These are phyloP conservation scores for Emydoidea blandingii DNA, from an alignment of 2,797 vertebrate species.

Conservation along the genomic window DNA sequence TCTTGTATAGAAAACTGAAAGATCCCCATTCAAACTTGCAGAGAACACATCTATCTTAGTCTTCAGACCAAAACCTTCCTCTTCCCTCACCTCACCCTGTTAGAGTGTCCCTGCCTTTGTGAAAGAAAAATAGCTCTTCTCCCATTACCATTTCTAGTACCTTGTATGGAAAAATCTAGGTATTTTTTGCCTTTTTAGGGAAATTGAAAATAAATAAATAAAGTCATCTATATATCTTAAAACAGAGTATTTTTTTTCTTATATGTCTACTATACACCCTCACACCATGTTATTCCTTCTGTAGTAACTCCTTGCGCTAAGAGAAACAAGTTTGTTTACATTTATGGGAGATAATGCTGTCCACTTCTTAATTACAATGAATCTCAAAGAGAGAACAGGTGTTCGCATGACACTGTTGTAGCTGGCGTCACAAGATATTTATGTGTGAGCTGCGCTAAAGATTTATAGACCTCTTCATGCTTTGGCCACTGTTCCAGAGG, in stretches of 20 bases:
- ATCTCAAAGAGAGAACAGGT: no score
- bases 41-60: background rate
- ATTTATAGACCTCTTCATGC: no score
- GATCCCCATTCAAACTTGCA: background rate
- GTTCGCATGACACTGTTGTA: no score
- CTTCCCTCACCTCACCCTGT: background rate
- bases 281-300: background rate
- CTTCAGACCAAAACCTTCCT: background rate
- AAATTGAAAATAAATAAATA: background rate
- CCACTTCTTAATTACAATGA: no score
- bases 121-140: background rate
- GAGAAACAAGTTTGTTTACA: no score
- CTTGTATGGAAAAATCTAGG: accelerated
- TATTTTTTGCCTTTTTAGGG: background rate
- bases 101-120: background rate
- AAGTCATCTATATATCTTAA: background rate
- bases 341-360: no score
- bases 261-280: background rate
- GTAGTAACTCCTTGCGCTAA: background rate
- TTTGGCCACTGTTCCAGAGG: no score
- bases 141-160: background rate
- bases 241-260: background rate
- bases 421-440: no score
- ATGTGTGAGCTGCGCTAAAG: no score
- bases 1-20: background rate